Evolutionary conservation across 1,140 invertebrate genomes (phyloP).

Genomic region (Phymorhynchus buccinoides): DNA sequence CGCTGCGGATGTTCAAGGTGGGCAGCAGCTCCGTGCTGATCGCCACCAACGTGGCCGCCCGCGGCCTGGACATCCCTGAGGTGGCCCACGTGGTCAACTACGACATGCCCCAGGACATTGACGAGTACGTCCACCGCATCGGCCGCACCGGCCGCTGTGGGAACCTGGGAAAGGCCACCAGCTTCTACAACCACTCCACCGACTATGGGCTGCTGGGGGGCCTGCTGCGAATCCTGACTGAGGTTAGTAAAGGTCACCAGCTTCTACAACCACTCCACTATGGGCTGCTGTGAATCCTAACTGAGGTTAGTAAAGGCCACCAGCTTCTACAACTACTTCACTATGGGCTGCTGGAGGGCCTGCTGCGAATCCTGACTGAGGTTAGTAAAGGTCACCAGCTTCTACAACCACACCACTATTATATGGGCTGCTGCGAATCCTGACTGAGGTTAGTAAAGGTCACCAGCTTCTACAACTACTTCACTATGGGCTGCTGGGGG

Average conservation of each 20-base stretch:
- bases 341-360: conserved; percentile 76
- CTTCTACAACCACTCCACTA: neutral
- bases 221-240: conserved; percentile 81
- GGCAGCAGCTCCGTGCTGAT: conserved; percentile 82
- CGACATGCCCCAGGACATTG: conserved; percentile 87
- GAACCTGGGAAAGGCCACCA: conserved; percentile 90
- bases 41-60: conserved; percentile 94
- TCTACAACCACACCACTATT: neutral
- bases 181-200: conserved; percentile 82
- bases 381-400: neutral
- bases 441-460: neutral
- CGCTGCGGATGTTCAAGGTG: conserved; percentile 83
- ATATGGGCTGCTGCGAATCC: neutral
- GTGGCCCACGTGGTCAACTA: conserved; percentile 93
- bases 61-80: conserved; percentile 87
- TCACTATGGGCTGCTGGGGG: no score
- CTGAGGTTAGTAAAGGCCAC: conserved; percentile 78
- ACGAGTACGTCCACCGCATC: conserved; percentile 96
- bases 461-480: no score
- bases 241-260: conserved; percentile 67
- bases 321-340: conserved; percentile 83
- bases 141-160: conserved; percentile 96
- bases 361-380: conserved; percentile 81
- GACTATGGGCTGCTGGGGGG: conserved; percentile 79
- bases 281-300: neutral